Percentiles rank a stretch among this genome's conserved stretches.
Evolutionary conservation across 2,113 vertebrate genomes (phyloP).

Genomic region (Pavo muticus): DNA sequence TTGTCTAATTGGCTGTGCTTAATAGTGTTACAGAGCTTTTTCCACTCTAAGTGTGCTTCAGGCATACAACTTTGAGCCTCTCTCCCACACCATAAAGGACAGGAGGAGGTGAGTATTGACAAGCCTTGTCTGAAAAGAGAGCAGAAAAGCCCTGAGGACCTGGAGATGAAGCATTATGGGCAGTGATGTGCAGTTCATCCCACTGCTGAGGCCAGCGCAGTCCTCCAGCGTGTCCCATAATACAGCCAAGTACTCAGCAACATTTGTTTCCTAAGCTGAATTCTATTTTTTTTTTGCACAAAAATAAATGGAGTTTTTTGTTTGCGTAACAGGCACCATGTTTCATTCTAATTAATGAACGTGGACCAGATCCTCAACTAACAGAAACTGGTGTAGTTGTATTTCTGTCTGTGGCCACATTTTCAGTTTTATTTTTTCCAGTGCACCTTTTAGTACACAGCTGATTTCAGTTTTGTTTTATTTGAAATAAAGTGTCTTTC

Average conservation of each 20-base stretch:
- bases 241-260: background rate
- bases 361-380: background rate
- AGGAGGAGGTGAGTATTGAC: background rate
- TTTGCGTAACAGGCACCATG: background rate
- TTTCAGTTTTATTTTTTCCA: background rate
- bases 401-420: background rate
- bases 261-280: background rate
- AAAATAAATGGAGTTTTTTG: background rate
- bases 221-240: background rate
- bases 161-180: background rate
- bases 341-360: background rate
- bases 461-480: background rate
- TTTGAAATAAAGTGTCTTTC: background rate
- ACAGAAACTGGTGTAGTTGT: background rate
- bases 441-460: background rate
- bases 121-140: background rate
- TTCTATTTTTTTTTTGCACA: background rate
- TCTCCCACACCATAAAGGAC: background rate
- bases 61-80: background rate
- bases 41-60: background rate
- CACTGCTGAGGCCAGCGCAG: fast-evolving
- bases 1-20: background rate
- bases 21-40: background rate
- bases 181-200: background rate
- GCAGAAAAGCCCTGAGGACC: background rate